Evolutionary conservation across 2,113 vertebrate species (phyloP).

Genomic region (Plecotus auritus): DNA sequence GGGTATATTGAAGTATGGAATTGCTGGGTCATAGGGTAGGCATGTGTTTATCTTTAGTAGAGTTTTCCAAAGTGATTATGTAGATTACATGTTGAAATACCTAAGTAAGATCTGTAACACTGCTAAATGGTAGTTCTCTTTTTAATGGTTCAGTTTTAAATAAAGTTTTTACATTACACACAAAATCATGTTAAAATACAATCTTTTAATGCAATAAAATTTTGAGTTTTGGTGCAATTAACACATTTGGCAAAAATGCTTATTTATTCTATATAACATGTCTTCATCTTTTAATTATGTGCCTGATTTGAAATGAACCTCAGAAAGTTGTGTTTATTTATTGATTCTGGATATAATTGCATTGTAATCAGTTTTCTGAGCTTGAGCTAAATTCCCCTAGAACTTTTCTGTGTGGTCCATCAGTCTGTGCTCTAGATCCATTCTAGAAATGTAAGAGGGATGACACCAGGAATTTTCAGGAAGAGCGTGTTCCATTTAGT

Average conservation of each 20-base stretch:
- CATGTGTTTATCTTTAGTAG: conserved; percentile 2
- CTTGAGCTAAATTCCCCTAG: background rate
- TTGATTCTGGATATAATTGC: conserved; percentile 22
- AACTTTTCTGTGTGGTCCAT: background rate
- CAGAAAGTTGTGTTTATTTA: background rate
- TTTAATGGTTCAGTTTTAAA: conserved; percentile 10
- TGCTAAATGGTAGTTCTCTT: background rate
- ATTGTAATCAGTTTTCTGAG: background rate
- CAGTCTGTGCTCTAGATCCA: background rate
- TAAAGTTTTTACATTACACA: background rate
- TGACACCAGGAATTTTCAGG: background rate
- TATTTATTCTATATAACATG: background rate
- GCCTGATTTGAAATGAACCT: conserved; percentile 30
- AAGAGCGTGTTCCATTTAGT: background rate
- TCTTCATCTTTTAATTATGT: background rate
- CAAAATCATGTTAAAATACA: conserved; percentile 20
- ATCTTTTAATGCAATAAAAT: background rate
- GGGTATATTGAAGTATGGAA: background rate
- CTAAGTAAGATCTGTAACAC: background rate
- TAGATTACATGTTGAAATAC: conserved; percentile 13
- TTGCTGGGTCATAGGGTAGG: background rate
- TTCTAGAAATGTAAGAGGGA: background rate
- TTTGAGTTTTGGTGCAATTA: conserved; percentile 49
- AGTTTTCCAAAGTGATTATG: conserved; percentile 12
- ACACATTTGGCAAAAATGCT: conserved; percentile 4